Percentiles rank a stretch among this genome's conserved stretches.
These are phyloP conservation scores for Cheilosia vulpina DNA, from an alignment of 2,888 invertebrate species.

Conservation along the genomic window DNA sequence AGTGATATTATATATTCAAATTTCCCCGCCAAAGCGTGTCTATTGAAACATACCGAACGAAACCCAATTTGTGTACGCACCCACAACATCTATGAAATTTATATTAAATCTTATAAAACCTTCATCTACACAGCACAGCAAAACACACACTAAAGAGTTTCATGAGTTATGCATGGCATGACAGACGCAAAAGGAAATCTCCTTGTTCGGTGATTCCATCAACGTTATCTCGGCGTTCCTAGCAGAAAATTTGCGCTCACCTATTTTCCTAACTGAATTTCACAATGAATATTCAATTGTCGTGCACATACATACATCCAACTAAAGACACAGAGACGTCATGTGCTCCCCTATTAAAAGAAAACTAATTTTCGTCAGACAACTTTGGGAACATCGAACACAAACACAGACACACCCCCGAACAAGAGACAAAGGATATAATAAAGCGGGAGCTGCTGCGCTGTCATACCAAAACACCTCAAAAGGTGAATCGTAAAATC, in stretches of 20 bases:
- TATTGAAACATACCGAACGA: background rate
- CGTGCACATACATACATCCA: background rate
- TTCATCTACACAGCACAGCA: conserved; percentile 6
- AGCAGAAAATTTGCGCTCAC: background rate
- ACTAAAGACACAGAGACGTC: background rate
- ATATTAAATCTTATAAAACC: conserved; percentile 39
- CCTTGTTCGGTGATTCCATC: background rate
- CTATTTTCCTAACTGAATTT: conserved; percentile 44
- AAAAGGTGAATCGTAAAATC: conserved; percentile 31
- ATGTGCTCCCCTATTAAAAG: conserved; percentile 27
- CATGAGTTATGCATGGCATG: conserved; percentile 14
- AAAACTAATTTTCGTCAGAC: conserved; percentile 67
- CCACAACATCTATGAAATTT: conserved; percentile 27
- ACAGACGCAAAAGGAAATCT: conserved; percentile 4
- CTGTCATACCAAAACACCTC: background rate
- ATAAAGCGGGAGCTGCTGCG: background rate
- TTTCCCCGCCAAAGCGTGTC: no score
- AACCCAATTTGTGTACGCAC: background rate
- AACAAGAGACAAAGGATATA: conserved; percentile 23
- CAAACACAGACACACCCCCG: conserved; percentile 5
- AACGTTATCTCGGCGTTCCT: conserved; percentile 3
- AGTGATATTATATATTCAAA: no score
- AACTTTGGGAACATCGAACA: conserved; percentile 29
- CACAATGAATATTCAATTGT: conserved; percentile 70
- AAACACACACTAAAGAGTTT: conserved; percentile 25